These are phyloP conservation scores for Pleuronectes platessa DNA, from an alignment of 2,113 vertebrate species.

Conservation along the genomic window DNA sequence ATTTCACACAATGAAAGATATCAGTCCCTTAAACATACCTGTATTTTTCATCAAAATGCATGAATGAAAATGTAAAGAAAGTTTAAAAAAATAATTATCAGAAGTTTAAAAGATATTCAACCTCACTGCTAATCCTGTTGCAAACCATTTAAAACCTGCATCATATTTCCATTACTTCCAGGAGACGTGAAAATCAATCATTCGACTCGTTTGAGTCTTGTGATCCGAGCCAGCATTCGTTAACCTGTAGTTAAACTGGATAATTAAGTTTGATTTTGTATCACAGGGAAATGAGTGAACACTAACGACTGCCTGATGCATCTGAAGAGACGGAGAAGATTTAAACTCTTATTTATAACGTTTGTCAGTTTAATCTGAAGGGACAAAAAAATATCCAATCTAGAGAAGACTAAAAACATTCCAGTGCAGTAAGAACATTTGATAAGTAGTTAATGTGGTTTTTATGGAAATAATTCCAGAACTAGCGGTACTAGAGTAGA, in stretches of 20 bases:
- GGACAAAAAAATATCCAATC: neutral
- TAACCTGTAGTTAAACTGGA: neutral
- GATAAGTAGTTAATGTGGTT: too few relatives aligned
- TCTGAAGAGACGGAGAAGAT: neutral
- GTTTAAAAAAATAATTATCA: neutral
- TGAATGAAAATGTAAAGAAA: too few relatives aligned
- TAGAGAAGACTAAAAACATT: neutral
- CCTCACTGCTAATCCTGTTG: neutral
- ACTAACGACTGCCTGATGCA: neutral
- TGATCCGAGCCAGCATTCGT: neutral
- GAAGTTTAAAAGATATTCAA: neutral
- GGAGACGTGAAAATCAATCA: constrained; percentile 7
- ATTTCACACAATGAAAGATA: too few relatives aligned
- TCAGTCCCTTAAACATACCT: too few relatives aligned
- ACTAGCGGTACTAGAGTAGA: neutral
- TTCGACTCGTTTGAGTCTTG: neutral
- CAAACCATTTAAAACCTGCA: neutral
- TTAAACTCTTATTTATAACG: neutral
- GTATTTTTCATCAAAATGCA: too few relatives aligned
- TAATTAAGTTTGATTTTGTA: neutral
- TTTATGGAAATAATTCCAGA: too few relatives aligned
- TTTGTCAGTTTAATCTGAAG: neutral
- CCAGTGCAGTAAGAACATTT: too few relatives aligned
- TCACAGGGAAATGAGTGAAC: neutral
- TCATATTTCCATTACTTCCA: neutral